Evolutionary conservation across 2,113 vertebrate genomes (phyloP), one percentile per base, ranked within the genome.

Genomic region (Euleptes europaea): DNA sequence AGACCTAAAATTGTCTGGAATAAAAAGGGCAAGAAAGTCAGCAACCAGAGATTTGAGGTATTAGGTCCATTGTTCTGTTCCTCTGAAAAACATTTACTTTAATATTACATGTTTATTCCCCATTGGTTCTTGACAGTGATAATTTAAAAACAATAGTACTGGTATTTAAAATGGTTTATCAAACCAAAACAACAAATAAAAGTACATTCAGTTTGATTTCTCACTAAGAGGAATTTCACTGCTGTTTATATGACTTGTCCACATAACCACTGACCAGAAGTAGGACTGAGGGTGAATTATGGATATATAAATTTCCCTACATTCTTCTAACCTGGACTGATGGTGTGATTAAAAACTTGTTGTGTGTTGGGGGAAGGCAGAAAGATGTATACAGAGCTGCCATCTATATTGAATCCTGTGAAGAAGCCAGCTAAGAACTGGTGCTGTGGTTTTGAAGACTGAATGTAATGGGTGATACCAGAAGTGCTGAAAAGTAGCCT

Each of bases 1-100:
- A 97, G 98, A 93, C 98, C 99, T 85, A 99, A 99, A 96, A 99
- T 99, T 91, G 98, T 99, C 91, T 99, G 99, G 98, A 99, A 99
- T 95, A 99, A 99, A 97, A 99, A 99, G 97, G 99, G 99, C 96
- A 99, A 99, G 97, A 99, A 98, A 98, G 99, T 99, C 97, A 99
- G 98, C 98, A 99, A 99, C 96, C 99, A 99, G 98, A 98, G 98
- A 97, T 99, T 99, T 98, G 99, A 99, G 99, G 99, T 99, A 99
- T 98, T 98, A 98, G 97, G 97, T 98, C 98, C 97, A 99, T 99
- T 99, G 97, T 99, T 99, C 98, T 98, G 97, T 99, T 99, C 96
- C 97, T 97, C 96, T 96, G 96, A 92, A 95, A 95, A 91, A 86
- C 54, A 84, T 93, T 88, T 92, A 66, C 85, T 94, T 14, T 74